A percentile compares a stretch with the other conserved stretches of the same genome.
These are phyloP conservation scores for Gymnodraco acuticeps DNA, from an alignment of 2,797 vertebrate species.

Conservation along the genomic window DNA sequence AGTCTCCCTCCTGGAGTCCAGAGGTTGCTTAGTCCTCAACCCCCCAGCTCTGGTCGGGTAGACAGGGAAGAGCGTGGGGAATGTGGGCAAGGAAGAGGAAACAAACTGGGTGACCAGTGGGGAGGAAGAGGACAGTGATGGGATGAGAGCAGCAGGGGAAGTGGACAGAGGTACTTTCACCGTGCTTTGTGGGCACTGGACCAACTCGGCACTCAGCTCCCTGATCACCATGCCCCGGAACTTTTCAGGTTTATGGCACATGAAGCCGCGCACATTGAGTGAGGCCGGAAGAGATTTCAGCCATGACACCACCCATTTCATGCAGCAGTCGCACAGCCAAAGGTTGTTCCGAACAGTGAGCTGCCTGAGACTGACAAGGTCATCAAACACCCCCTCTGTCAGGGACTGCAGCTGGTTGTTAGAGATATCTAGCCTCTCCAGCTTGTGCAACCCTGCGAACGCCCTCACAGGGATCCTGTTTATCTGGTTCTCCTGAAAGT, in stretches of 20 bases:
- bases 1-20: constrained; percentile 73
- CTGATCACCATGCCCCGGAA: constrained; percentile 96
- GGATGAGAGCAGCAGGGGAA: constrained; percentile 7
- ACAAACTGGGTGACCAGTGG: constrained; percentile 63
- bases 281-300: constrained; percentile 90
- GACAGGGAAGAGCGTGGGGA: constrained; percentile 72
- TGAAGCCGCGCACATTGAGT: constrained; percentile 94
- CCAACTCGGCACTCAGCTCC: constrained; percentile 92
- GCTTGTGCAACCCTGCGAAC: constrained; percentile 89
- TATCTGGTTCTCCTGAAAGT: constrained; percentile 96
- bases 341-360: constrained; percentile 96
- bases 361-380: constrained; percentile 90
- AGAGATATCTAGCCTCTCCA: constrained; percentile 94
- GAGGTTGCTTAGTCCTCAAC: constrained; percentile 80
- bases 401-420: constrained; percentile 93
- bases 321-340: constrained; percentile 95
- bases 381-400: constrained; percentile 91
- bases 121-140: constrained; percentile 64
- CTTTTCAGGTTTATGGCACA: constrained; percentile 95
- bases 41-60: constrained; percentile 77
- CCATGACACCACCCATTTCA: constrained; percentile 95
- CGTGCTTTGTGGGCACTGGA: constrained; percentile 90
- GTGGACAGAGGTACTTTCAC: constrained; percentile 70
- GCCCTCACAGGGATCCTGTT: constrained; percentile 90
- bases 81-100: constrained; percentile 68